phyloP scores from a whole-genome alignment of 2,888 invertebrate genomes.

The Lamellibrachia columna region DNA sequence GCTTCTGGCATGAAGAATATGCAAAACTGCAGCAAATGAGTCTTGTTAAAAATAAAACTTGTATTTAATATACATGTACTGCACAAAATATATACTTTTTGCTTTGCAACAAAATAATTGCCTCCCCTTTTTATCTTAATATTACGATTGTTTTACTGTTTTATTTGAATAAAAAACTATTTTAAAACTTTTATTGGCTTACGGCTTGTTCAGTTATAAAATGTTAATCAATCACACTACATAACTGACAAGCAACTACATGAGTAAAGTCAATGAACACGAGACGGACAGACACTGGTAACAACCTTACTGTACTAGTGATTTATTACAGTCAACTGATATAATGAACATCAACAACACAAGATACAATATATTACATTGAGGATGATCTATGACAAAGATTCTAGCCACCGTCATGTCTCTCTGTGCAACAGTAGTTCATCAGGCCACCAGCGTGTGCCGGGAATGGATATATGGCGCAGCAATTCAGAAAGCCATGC shows the following conservation, averaged over 20 bases:
- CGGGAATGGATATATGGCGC: neutral
- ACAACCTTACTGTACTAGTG: neutral
- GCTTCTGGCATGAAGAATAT: neutral
- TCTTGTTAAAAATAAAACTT: neutral
- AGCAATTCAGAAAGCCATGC: neutral
- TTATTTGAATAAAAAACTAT: too few relatives aligned
- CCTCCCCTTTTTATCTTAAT: neutral
- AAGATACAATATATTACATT: neutral
- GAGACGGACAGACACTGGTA: neutral
- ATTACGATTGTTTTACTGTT: too few relatives aligned
- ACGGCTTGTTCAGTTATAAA: neutral
- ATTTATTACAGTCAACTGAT: neutral
- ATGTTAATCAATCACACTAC: neutral
- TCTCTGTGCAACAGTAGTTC: neutral
- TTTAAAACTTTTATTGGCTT: neutral
- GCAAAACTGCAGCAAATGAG: neutral
- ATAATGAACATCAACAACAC: neutral
- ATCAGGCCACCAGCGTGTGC: neutral
- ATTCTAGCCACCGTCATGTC: neutral
- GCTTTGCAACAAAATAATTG: neutral
- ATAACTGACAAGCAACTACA: neutral
- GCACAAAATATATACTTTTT: neutral
- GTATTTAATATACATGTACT: neutral
- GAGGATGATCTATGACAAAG: neutral
- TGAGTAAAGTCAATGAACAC: neutral